Conservation (phyloP, 2,888 invertebrate genomes). For the Heliothis peltigera region DNA sequence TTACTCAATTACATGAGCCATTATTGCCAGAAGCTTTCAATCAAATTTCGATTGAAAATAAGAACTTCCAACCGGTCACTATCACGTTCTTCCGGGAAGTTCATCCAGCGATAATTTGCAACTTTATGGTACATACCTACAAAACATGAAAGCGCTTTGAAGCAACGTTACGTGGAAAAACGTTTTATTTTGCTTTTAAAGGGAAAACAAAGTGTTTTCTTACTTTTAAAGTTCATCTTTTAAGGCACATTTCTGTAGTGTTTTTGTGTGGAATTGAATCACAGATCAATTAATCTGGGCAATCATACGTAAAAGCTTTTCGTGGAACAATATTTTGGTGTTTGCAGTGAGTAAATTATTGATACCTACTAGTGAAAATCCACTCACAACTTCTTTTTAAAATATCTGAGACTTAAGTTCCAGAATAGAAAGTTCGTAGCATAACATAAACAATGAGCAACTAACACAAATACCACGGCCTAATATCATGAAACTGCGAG, state of each 20-base stretch:
- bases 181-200: constrained; percentile 6
- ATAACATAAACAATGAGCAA: too few species aligned
- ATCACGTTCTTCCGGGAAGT: constrained; percentile 13
- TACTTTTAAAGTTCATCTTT: constrained; percentile 11
- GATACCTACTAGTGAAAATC: too few species aligned
- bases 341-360: too few species aligned
- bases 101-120: constrained; percentile 8
- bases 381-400: too few species aligned
- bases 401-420: too few species aligned
- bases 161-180: constrained; percentile 17
- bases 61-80: neutral
- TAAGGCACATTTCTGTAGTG: neutral
- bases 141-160: constrained; percentile 2
- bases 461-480: constrained; percentile 9
- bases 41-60: too few species aligned
- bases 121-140: constrained; percentile 21
- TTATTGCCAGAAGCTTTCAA: too few species aligned
- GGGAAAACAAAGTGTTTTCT: neutral
- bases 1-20: too few species aligned
- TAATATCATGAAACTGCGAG: constrained; percentile 24
- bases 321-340: neutral
- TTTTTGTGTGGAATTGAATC: neutral
- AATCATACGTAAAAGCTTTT: neutral
- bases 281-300: neutral
- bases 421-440: too few species aligned